phyloP scores from a whole-genome alignment of 2,113 vertebrate species.

The Chitala chitala region DNA sequence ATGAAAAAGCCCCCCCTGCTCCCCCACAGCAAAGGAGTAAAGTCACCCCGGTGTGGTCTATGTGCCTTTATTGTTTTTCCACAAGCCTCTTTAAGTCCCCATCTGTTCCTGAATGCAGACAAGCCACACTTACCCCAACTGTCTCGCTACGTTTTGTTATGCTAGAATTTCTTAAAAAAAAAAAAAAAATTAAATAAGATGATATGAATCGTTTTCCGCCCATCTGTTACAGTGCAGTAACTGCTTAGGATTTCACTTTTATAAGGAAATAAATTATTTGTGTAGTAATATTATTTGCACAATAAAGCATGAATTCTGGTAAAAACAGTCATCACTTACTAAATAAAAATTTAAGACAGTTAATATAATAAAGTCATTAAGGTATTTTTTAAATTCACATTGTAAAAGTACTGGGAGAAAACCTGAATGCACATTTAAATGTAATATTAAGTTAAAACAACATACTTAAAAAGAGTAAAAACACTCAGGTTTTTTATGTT shows the following conservation, averaged over 20 bases:
- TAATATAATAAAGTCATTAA: too few relatives aligned
- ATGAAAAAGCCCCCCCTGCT: background rate
- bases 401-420: too few relatives aligned
- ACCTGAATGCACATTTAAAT: too few relatives aligned
- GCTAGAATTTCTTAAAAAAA: constrained; percentile 20
- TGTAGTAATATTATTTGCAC: constrained; percentile 2
- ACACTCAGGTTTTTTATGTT: too few relatives aligned
- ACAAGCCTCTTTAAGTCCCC: constrained; percentile 19
- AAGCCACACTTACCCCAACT: constrained; percentile 14
- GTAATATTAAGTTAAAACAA: too few relatives aligned
- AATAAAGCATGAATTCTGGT: too few relatives aligned
- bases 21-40: background rate
- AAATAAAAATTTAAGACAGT: too few relatives aligned
- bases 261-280: background rate
- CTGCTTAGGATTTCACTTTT: background rate
- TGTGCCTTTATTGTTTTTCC: constrained; percentile 13
- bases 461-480: too few relatives aligned
- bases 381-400: too few relatives aligned
- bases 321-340: too few relatives aligned
- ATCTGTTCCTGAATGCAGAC: constrained; percentile 17
- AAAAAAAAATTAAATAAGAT: constrained; percentile 12
- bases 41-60: background rate
- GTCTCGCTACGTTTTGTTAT: constrained; percentile 9
- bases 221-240: constrained; percentile 23
- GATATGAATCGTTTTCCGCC: constrained; percentile 22